Conservation (phyloP, 2,888 invertebrate species). For the Petrophora chlorosata region DNA sequence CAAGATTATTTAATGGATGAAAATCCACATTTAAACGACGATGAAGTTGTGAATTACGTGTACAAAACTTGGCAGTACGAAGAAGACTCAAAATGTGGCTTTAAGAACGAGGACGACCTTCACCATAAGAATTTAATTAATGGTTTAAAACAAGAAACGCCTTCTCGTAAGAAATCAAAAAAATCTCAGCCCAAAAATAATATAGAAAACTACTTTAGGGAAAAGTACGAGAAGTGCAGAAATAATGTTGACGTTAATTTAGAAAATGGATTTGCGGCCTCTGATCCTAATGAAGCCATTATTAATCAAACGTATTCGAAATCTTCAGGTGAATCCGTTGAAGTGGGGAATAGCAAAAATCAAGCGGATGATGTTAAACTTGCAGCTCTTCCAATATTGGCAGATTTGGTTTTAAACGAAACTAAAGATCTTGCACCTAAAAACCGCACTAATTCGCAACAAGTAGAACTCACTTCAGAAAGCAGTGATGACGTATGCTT, state of each 20-base stretch:
- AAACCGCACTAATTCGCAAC: no score
- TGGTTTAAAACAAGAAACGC: slow-evolving; percentile 38
- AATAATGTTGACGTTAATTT: slow-evolving; percentile 9
- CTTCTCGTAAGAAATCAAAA: slow-evolving; percentile 21
- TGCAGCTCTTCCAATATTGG: slow-evolving; percentile 1
- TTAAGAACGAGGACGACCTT: slow-evolving; percentile 50
- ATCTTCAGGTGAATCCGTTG: background rate
- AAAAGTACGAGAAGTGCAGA: slow-evolving; percentile 19
- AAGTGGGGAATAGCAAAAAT: background rate
- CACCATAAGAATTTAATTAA: slow-evolving; percentile 54
- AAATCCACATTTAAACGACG: slow-evolving; percentile 72
- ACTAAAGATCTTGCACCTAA: no score
- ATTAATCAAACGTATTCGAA: background rate
- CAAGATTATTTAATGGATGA: slow-evolving; percentile 75
- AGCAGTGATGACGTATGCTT: background rate
- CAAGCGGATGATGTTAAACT: background rate
- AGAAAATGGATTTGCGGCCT: background rate
- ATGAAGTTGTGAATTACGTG: slow-evolving; percentile 72
- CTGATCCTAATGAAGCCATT: background rate
- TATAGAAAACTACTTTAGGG: slow-evolving; percentile 25
- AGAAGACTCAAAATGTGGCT: slow-evolving; percentile 61
- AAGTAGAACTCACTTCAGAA: slow-evolving; percentile 8
- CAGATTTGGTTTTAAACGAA: no score
- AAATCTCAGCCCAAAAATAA: slow-evolving; percentile 32
- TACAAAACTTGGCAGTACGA: slow-evolving; percentile 77